Evolutionary conservation across 1,140 invertebrate genomes (phyloP).

Genomic region (Halictus rubicundus): DNA sequence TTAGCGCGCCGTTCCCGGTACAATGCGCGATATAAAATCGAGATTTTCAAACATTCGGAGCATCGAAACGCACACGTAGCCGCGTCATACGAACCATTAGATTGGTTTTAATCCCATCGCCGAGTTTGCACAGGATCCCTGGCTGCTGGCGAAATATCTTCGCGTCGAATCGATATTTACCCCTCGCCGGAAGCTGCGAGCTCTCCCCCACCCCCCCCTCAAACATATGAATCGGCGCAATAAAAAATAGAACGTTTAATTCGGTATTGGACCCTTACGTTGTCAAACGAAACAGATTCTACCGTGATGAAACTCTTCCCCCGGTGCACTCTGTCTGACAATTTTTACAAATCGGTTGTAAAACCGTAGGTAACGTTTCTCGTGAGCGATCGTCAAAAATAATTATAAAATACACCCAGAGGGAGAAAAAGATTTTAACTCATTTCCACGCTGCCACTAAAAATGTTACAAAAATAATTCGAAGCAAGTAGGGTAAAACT

Average conservation of each 20-base stretch:
- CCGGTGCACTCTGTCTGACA: too few relatives aligned
- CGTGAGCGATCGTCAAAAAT: too few relatives aligned
- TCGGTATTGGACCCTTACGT: neutral
- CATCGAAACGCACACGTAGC: neutral
- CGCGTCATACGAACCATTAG: neutral
- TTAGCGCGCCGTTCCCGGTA: neutral
- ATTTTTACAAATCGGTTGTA: too few relatives aligned
- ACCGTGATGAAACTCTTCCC: too few relatives aligned
- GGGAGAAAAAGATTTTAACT: too few relatives aligned
- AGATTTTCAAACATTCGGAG: neutral
- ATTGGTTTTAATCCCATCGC: neutral
- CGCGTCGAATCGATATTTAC: conserved; percentile 2
- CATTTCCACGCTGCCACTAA: too few relatives aligned
- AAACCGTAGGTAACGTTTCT: too few relatives aligned
- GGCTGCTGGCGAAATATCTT: neutral
- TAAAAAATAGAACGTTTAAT: neutral
- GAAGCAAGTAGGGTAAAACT: too few relatives aligned
- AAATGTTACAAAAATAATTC: too few relatives aligned
- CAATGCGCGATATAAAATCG: neutral
- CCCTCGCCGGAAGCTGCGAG: neutral
- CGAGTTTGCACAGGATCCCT: neutral
- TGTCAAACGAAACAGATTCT: too few relatives aligned
- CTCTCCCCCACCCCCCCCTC: too few relatives aligned
- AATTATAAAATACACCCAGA: too few relatives aligned
- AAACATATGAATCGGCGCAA: neutral